A percentile compares a stretch with the other conserved stretches of the same genome.
Evolutionary conservation across 2,888 invertebrate genomes (phyloP).

Genomic region (Doris montereyensis): DNA sequence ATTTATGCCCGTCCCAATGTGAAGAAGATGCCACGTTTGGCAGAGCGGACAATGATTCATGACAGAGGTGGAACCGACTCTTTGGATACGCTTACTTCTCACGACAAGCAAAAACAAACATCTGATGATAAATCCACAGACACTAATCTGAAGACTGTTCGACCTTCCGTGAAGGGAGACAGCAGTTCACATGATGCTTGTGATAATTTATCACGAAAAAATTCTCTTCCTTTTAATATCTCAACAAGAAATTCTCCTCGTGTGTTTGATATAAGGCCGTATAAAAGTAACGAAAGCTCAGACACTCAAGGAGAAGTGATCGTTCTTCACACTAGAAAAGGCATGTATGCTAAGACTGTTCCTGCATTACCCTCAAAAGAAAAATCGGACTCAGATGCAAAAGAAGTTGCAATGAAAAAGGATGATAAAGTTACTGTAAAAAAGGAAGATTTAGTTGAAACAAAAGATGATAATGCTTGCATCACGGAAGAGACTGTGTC

Average conservation of each 20-base stretch:
- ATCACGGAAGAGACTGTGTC: too few relatives aligned
- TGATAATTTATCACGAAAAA: not conserved
- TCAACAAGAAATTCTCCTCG: conserved; percentile 54
- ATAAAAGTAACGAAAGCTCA: too few relatives aligned
- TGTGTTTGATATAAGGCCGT: conserved; percentile 50
- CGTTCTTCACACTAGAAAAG: not conserved
- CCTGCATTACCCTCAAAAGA: not conserved
- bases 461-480: too few relatives aligned
- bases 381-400: not conserved
- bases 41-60: conserved; percentile 9
- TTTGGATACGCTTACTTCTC: not conserved
- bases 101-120: not conserved
- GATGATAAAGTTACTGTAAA: too few relatives aligned
- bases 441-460: too few relatives aligned
- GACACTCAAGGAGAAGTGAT: conserved; percentile 34
- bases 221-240: conserved; percentile 46
- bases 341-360: not conserved
- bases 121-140: not conserved
- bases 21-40: conserved; percentile 8
- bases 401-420: too few relatives aligned
- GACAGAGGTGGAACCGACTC: not conserved
- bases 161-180: not conserved
- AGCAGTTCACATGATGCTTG: not conserved
- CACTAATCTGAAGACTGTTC: not conserved
- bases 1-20: conserved; percentile 38